Evolutionary conservation across 1,140 invertebrate genomes (phyloP).

Genomic region (Bombus balteatus): DNA sequence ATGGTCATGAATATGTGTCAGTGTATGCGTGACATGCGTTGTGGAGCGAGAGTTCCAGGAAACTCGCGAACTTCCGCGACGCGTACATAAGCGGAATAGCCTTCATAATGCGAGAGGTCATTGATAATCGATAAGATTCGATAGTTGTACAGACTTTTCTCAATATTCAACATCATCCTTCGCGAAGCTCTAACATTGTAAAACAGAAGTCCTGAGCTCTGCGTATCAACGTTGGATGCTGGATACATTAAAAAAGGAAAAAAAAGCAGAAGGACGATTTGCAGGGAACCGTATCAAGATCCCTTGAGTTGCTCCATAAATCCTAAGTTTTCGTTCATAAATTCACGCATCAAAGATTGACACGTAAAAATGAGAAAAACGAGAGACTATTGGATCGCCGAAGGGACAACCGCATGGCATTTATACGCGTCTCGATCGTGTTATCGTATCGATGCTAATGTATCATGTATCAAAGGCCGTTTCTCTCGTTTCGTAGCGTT

Average conservation of each 20-base stretch:
- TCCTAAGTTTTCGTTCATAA: not conserved
- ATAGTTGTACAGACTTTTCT: too few relatives aligned
- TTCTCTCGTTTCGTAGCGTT: not conserved
- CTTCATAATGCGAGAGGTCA: too few relatives aligned
- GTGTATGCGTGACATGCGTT: not conserved
- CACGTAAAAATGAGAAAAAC: constrained; percentile 41
- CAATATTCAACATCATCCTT: not conserved
- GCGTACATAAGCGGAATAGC: too few relatives aligned
- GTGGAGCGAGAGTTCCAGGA: not conserved
- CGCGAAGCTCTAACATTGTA: not conserved
- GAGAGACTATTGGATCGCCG: not conserved
- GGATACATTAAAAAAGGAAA: not conserved
- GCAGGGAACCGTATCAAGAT: not conserved
- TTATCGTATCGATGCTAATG: constrained; percentile 38
- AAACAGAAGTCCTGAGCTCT: not conserved
- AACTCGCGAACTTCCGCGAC: not conserved
- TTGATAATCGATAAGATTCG: too few relatives aligned
- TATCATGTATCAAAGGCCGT: constrained; percentile 15
- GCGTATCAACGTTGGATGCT: not conserved
- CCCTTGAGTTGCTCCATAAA: not conserved
- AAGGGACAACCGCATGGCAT: not conserved
- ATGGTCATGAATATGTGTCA: not conserved
- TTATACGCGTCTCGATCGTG: not conserved
- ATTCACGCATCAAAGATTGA: constrained; percentile 19
- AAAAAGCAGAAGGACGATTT: not conserved